phyloP scores from a whole-genome alignment of 2,888 invertebrate species.

The Oscheius sp. region DNA sequence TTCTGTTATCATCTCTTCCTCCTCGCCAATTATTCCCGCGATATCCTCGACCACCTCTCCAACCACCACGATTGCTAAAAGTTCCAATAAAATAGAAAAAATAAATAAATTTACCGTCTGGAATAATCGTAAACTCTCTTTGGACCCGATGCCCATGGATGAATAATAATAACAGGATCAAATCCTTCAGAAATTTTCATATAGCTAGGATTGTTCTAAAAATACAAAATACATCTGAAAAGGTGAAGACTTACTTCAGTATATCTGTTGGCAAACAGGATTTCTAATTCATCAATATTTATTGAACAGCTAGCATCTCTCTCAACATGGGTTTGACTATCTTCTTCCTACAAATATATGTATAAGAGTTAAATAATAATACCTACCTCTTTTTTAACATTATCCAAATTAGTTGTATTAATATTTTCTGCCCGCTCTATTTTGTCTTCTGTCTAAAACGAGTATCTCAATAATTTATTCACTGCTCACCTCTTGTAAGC shows the following conservation, averaged over 20 bases:
- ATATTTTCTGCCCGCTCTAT: too few relatives aligned
- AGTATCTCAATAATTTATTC: too few relatives aligned
- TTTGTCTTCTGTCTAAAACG: too few relatives aligned
- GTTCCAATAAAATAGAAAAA: not conserved
- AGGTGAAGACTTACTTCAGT: not conserved
- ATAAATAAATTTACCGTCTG: constrained; percentile 17
- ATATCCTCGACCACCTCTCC: constrained; percentile 21
- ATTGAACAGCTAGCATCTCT: not conserved
- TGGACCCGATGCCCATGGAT: constrained; percentile 24
- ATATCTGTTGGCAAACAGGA: constrained; percentile 16
- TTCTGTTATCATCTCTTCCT: constrained; percentile 10
- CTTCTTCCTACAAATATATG: not conserved
- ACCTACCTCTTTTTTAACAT: too few relatives aligned
- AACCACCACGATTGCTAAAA: not conserved
- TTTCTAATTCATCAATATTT: constrained; percentile 14
- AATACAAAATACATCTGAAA: not conserved
- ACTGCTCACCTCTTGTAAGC: too few relatives aligned
- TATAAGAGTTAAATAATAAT: too few relatives aligned
- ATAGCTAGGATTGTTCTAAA: constrained; percentile 15
- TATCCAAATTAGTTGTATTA: too few relatives aligned
- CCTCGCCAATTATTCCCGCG: not conserved
- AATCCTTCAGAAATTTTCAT: constrained; percentile 29
- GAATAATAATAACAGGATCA: constrained; percentile 14
- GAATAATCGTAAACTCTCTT: constrained; percentile 27
- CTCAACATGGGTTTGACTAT: not conserved